Evolutionary conservation across 2,113 vertebrate genomes (phyloP), one percentile per base, ranked within the genome.

Genomic region (Panthera uncia): DNA sequence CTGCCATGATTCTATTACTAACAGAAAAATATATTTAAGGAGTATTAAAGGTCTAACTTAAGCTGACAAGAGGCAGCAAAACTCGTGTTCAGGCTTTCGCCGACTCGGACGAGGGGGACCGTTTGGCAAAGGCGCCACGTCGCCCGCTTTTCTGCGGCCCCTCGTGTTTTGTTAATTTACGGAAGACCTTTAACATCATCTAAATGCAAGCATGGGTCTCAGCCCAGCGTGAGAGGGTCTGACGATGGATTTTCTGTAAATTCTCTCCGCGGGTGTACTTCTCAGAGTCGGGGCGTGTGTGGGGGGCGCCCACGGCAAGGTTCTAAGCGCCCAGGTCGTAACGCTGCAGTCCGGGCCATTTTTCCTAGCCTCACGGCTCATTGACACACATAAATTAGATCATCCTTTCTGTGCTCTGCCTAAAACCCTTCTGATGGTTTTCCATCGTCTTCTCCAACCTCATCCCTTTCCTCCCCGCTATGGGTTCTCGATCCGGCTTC

Each of bases 1-100:
- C 98, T 65, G 84, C 96, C 82, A 21, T 27, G 91, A 97, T 97
- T 97, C 96, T 96, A 93, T 97, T 98, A 98, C 97, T 95, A 96
- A 78, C 71, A 71, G 94, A 97, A 98, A 98, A 97, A 95, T 78
- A 55, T 31, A 63, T 85, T 45, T 89, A 78, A 78, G 85, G 76
- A 29, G 92, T 41, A 71, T 90, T 94, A 89, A 96, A 84, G 41
- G 73, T 84, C 95, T 71, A 27, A 63, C 33, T 41, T 86, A 78
- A 79, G 68, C 81, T 68, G 84, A 94, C 93, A 85, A 55, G 78
- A 89, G 85, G 91, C 57, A 73, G 63, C 79, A 48, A 65, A 45
- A 23, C 66, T 19, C 79, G 41, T 1, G 27, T 21, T 52, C 45
- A 80, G 82, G 84, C 45, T 89, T 38, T 93, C 61, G 92, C 63